Conservation (phyloP, 2,797 vertebrate species). For the Spinus pinus region DNA sequence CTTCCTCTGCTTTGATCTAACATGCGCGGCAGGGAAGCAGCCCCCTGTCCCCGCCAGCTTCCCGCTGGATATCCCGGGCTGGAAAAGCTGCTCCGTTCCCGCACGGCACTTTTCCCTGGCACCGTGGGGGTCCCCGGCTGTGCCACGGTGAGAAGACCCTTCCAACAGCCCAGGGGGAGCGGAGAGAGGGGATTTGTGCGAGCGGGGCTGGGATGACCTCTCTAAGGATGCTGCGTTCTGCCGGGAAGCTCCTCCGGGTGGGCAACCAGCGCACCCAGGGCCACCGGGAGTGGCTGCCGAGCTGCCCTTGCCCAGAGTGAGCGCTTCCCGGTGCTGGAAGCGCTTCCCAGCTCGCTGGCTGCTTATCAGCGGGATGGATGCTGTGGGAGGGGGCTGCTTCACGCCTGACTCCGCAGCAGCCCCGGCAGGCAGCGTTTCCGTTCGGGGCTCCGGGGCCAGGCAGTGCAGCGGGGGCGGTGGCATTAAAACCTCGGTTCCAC, state of each 20-base stretch:
- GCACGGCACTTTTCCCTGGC: neutral
- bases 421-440: neutral
- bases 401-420: neutral
- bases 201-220: neutral
- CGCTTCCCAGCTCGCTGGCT: neutral
- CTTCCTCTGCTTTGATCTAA: neutral
- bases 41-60: neutral
- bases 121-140: neutral
- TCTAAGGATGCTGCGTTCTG: neutral
- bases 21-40: neutral
- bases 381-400: neutral
- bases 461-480: neutral
- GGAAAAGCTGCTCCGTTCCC: neutral
- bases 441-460: neutral
- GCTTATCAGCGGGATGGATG: neutral
- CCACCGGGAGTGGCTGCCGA: fast-evolving
- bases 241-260: neutral
- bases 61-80: neutral
- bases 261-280: neutral
- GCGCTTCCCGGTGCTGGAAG: neutral
- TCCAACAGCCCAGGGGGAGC: neutral
- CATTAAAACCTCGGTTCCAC: neutral
- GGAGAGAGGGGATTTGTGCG: neutral
- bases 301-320: neutral
- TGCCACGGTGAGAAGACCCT: neutral